Evolutionary conservation across 1,140 invertebrate genomes (phyloP), one percentile per base, ranked within the genome.

Genomic region (Drosophila rhopaloa): DNA sequence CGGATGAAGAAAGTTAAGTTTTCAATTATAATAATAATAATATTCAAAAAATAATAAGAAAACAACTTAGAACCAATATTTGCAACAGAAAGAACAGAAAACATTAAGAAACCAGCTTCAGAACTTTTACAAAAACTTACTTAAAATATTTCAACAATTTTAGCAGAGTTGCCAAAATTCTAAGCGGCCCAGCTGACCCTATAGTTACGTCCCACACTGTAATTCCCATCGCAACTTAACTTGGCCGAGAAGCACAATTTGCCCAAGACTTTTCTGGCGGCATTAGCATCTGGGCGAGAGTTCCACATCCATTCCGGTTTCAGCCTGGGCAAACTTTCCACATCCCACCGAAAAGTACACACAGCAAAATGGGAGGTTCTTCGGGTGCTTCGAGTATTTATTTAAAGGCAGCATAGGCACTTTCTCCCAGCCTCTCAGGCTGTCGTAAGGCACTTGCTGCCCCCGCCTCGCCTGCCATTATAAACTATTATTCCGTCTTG

Each of bases 401-500:
- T 88, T 88, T 80, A 88, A 88, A 83, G 79, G 53, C 84, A 79
- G 67, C 79, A 73, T 79, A 78, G 80, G 79, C 82, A 79, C 76
- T 89, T 58, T 79, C 79, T 51, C 46, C 13, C 46, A 48, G 66
- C 74, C 62, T 35, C 48, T 38, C 60, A 60, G 66, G 76, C 74
- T 66, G 74, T 72, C 80, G 61, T 76, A 55, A 57, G 50, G 48
- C 70, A 54, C 58, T 46, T 29, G 44, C 35, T 60, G 32, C 37
- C 51, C 19, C 51, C 48, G 29, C 48, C 29, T 14, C 29, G 48
- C 48, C 59, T 62, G 70, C 79, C 65, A 80, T 88, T 89, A 83
- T 89, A 83, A 89, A 88, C 83, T 88, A 89, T 89, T 86, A 89
- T 89, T 83, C 84, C 72, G 62, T 67, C 76, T 79, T 74, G 77